Percentiles rank a stretch among this genome's conserved stretches.
Conservation (phyloP, 1,140 invertebrate species). For the Aphaenogaster rudis region DNA sequence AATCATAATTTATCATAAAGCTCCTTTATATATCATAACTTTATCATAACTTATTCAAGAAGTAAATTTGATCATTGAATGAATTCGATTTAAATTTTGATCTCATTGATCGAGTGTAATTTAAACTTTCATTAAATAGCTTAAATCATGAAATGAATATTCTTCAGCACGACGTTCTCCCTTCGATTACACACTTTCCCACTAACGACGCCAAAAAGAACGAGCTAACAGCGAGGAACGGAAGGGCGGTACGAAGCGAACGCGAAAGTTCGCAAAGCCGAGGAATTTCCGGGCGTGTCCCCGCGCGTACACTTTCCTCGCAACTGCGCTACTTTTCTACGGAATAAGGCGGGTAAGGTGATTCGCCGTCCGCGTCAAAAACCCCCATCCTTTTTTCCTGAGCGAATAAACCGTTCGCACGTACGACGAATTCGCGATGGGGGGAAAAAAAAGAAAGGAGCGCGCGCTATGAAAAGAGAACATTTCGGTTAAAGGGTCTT, state of each 20-base stretch:
- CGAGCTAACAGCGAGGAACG: constrained; percentile 13
- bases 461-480: not conserved
- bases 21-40: constrained; percentile 2
- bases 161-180: constrained; percentile 24
- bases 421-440: not conserved
- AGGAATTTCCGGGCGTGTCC: constrained; percentile 45
- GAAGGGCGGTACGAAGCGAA: constrained; percentile 17
- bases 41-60: not conserved
- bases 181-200: constrained; percentile 5
- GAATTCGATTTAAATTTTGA: constrained; percentile 11
- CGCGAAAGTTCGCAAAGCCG: constrained; percentile 51
- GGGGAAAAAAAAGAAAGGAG: not conserved
- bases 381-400: not conserved
- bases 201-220: constrained; percentile 1
- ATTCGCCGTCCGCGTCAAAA: constrained; percentile 42
- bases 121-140: constrained; percentile 45
- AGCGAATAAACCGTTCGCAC: constrained; percentile 1
- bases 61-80: constrained; percentile 12
- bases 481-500: constrained; percentile 59
- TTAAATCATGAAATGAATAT: constrained; percentile 38
- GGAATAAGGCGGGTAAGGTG: constrained; percentile 6
- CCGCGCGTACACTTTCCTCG: constrained; percentile 36
- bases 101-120: constrained; percentile 19
- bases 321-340: constrained; percentile 29
- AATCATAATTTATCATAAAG: not conserved